Base-by-base conservation (phyloP, 2,113 vertebrate genomes). In the Stictonetta naevosa region DNA sequence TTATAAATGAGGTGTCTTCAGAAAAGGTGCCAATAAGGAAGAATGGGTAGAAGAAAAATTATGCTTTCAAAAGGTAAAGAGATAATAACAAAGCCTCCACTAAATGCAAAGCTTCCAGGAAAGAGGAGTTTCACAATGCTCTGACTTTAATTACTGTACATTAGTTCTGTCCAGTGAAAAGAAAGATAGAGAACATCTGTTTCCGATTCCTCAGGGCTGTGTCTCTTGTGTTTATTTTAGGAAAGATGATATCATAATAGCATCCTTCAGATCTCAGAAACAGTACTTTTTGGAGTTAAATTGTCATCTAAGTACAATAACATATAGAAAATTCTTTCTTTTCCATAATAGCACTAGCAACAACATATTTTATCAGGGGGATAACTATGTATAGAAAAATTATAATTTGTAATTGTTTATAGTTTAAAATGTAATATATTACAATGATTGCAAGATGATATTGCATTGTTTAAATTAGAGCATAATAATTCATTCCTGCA, bases 401-500 rank as follows among this genome's bases (percentile, higher is more conserved):
- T 46, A 52, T 25, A 71, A 58, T 64, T 69, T 2, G 2, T 28
- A 48, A 29, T 42, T 87, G 58, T 68, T 59, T 95, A 34, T 71
- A 26, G 93, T 88, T 75, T 33, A 20, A 91, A 96, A 83, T 67
- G 15, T 28, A 91, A 28, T 66, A 79, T 88, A 90, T 90, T 80
- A 95, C 81, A 60, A 38, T 80, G 92, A 95, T 78, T 83, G 44
- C 53, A 90, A 84, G 86, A 46, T 71, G 69, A 81, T 91, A 80
- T 38, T 56, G 33, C 60, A 79, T 82, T 92, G 73, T 94, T 96
- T 95, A 95, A 97, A 92, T 83, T 90, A 67, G 59, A 79, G 78
- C 33, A 40, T 36, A 91, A 85, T 97, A 97, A 97, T 95, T 97
- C 84, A 97, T 94, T 96, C 75, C 67, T n/a, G 25, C 52, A 76